Base-by-base conservation (phyloP, 2,113 vertebrate genomes). In the Macquaria ambigua region DNA sequence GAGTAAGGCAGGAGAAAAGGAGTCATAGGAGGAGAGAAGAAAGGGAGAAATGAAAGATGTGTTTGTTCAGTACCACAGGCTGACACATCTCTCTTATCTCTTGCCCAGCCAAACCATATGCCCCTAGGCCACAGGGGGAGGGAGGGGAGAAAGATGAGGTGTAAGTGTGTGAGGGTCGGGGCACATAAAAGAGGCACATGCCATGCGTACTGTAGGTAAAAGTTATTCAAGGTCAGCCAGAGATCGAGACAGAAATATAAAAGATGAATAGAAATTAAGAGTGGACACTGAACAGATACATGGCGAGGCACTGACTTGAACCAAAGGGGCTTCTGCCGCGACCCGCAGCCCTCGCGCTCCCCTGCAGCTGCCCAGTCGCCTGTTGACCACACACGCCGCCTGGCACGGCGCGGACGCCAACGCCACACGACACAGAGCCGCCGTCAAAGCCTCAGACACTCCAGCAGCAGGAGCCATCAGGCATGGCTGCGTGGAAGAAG, bases 21-120 rank as follows among this genome's bases (percentile, higher is more conserved):
- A 87, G 89, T 75, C 69, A 72, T 59, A 77, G 83, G 46, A 76
- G 74, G 58, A 68, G 78, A 79, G 87, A 87, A 84, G 64, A 86
- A 84, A 90, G 62, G 71, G 73, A 84, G 85, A 84, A 89, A 90
- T 92, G 78, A 94, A 93, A 93, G 93, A 94, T 92, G 92, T 89
- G 92, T 94, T 94, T 92, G 91, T 93, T 93, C 90, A 91, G 83
- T 77, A 93, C 86, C 90, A 81, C 91, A 87, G 76, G 58, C 31
- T 90, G 95, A 95, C 97, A 91, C 95, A 95, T 97, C 81, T 96
- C 96, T 97, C 97, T 96, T 95, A 98, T 98, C 95, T 98, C 95
- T 79, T 98, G 97, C 92, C 97, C 97, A 63, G 96, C 95, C 88
- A 96, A 97, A 94, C 97, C 97, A 97, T 97, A 98, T 85, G 97